These are phyloP conservation scores for Tillus elongatus DNA, from an alignment of 2,888 invertebrate species.

Conservation along the genomic window DNA sequence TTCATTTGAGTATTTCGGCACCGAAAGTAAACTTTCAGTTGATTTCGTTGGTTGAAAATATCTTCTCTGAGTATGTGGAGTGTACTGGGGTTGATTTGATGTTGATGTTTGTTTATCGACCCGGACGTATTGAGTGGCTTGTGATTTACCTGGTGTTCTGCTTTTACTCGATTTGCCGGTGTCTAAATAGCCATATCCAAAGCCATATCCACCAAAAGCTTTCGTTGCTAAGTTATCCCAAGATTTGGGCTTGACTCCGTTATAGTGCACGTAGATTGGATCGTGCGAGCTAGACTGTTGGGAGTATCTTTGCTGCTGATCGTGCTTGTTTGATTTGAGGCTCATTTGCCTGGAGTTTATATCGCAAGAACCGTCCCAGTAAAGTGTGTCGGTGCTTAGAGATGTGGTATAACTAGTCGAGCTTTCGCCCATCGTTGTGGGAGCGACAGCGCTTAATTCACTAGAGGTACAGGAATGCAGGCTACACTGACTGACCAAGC, in stretches of 20 bases:
- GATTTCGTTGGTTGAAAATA: conserved; percentile 65
- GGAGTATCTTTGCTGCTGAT: conserved; percentile 36
- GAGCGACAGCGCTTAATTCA: conserved; percentile 55
- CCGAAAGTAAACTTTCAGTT: conserved; percentile 66
- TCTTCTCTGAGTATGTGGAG: conserved; percentile 42
- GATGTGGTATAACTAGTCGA: conserved; percentile 78
- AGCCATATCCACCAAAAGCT: conserved; percentile 77
- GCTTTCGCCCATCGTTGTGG: conserved; percentile 51
- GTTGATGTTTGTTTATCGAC: conserved; percentile 26
- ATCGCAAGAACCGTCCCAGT: conserved; percentile 58
- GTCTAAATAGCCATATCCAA: conserved; percentile 76
- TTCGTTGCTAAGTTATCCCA: conserved; percentile 86
- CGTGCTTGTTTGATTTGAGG: conserved; percentile 44
- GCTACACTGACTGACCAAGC: conserved; percentile 69
- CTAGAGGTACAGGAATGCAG: conserved; percentile 76
- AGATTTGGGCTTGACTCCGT: conserved; percentile 65
- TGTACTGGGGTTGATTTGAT: conserved; percentile 35
- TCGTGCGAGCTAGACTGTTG: conserved; percentile 33
- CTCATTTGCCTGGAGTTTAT: conserved; percentile 37
- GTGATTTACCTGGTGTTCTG: conserved; percentile 23
- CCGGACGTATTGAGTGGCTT: conserved; percentile 29
- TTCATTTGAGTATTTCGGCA: conserved; percentile 55
- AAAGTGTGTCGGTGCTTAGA: conserved; percentile 76
- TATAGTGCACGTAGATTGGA: conserved; percentile 43
- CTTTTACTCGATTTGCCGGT: conserved; percentile 42